Conservation (phyloP, 2,888 invertebrate species). For the Chrysolina oricalcia region DNA sequence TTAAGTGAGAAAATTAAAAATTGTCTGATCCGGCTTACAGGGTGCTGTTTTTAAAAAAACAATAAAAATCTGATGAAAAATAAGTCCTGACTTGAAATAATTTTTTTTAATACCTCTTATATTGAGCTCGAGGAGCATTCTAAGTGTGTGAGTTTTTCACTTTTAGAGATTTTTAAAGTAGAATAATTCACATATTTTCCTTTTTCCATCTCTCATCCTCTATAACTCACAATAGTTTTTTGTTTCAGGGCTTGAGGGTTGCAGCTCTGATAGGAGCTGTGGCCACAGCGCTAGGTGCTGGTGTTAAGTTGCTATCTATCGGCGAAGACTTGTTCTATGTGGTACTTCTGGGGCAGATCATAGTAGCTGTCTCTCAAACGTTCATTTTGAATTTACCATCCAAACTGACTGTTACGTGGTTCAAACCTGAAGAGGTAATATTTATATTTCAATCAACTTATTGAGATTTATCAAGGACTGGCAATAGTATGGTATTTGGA, state of each 20-base stretch:
- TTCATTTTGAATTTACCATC: conserved; percentile 95
- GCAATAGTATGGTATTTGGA: too few species aligned
- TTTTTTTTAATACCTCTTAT: too few species aligned
- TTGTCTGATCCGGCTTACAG: too few species aligned
- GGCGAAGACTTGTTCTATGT: conserved; percentile 88
- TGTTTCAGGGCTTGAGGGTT: conserved; percentile 83
- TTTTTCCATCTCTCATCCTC: neutral
- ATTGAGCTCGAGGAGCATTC: too few species aligned
- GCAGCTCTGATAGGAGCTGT: conserved; percentile 86
- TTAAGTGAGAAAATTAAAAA: too few species aligned
- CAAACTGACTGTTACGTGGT: conserved; percentile 95
- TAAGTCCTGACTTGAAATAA: too few species aligned
- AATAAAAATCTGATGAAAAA: too few species aligned
- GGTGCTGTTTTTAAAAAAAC: too few species aligned
- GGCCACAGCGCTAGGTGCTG: conserved; percentile 90
- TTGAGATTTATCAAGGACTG: too few species aligned
- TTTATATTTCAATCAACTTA: neutral
- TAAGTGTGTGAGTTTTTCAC: too few species aligned
- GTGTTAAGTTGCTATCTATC: conserved; percentile 91
- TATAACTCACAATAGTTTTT: neutral
- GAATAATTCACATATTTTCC: too few species aligned
- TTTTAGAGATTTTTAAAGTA: too few species aligned
- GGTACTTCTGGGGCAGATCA: conserved; percentile 89
- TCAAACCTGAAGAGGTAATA: conserved; percentile 94
- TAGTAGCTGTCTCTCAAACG: conserved; percentile 90